Percentiles rank a stretch among this genome's conserved stretches.
These are phyloP conservation scores for Triplophysa siluroides DNA, from an alignment of 2,113 vertebrate genomes.

Conservation along the genomic window DNA sequence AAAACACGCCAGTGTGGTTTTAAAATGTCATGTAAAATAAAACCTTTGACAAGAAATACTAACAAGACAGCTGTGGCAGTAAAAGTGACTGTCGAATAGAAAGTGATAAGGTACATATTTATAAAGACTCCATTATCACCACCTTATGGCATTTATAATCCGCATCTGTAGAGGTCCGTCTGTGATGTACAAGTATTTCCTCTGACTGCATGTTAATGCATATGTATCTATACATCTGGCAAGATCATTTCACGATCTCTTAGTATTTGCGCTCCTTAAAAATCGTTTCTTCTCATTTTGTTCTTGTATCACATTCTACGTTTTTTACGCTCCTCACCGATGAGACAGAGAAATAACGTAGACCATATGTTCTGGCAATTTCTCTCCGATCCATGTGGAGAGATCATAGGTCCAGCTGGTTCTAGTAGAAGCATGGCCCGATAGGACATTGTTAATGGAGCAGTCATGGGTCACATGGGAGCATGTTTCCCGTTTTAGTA, in stretches of 20 bases:
- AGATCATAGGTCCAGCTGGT: slow-evolving; percentile 41
- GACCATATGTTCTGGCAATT: slow-evolving; percentile 39
- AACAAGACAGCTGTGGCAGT: too few relatives aligned
- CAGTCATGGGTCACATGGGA: slow-evolving; percentile 63
- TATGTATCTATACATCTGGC: slow-evolving; percentile 30
- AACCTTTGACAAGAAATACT: too few relatives aligned
- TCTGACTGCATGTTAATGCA: too few relatives aligned
- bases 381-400: slow-evolving; percentile 24
- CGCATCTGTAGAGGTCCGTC: too few relatives aligned
- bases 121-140: too few relatives aligned
- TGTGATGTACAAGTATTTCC: too few relatives aligned
- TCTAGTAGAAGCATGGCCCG: slow-evolving; percentile 56
- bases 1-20: too few relatives aligned
- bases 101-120: too few relatives aligned
- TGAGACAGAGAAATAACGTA: slow-evolving; percentile 22
- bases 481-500: slow-evolving; percentile 72
- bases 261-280: slow-evolving; percentile 35
- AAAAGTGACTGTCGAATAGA: too few relatives aligned
- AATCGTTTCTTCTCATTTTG: slow-evolving; percentile 16
- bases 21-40: too few relatives aligned
- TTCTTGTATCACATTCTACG: background rate
- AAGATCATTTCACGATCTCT: slow-evolving; percentile 45
- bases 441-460: slow-evolving; percentile 74
- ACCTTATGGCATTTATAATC: too few relatives aligned
- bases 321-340: background rate